Evolutionary conservation across 2,797 vertebrate species (phyloP).

Genomic region (Sebastes iracundus): DNA sequence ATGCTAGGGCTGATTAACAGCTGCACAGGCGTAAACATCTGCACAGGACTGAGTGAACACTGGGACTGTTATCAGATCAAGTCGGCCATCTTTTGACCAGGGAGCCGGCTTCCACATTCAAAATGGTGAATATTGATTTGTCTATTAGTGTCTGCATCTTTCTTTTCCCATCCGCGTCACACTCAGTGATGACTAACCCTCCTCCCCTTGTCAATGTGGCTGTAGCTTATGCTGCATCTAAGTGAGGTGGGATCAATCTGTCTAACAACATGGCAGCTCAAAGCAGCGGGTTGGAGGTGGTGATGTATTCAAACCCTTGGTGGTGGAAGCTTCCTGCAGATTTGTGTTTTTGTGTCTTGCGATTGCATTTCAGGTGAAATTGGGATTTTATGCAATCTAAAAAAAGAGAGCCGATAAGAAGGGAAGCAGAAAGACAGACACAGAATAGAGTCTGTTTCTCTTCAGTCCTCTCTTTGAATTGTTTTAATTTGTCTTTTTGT

Average conservation of each 20-base stretch:
- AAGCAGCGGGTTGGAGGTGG: not conserved
- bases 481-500: not conserved
- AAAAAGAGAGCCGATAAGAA: not conserved
- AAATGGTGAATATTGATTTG: conserved; percentile 62
- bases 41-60: not conserved
- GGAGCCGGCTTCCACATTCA: conserved; percentile 34
- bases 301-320: conserved; percentile 21
- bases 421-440: not conserved
- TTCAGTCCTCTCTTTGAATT: not conserved
- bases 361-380: not conserved
- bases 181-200: conserved; percentile 23
- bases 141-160: conserved; percentile 43
- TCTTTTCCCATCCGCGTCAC: conserved; percentile 33
- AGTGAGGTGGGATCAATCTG: conserved; percentile 46
- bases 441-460: not conserved
- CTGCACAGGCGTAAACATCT: not conserved
- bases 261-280: conserved; percentile 25
- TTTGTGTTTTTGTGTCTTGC: not conserved
- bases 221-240: conserved; percentile 47
- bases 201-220: conserved; percentile 27
- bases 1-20: not conserved
- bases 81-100: conserved; percentile 33
- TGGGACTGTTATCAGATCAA: conserved; percentile 7
- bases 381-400: not conserved
- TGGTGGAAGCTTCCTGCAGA: not conserved